Conservation (phyloP, 2,888 invertebrate genomes). For the Latrodectus elegans region DNA sequence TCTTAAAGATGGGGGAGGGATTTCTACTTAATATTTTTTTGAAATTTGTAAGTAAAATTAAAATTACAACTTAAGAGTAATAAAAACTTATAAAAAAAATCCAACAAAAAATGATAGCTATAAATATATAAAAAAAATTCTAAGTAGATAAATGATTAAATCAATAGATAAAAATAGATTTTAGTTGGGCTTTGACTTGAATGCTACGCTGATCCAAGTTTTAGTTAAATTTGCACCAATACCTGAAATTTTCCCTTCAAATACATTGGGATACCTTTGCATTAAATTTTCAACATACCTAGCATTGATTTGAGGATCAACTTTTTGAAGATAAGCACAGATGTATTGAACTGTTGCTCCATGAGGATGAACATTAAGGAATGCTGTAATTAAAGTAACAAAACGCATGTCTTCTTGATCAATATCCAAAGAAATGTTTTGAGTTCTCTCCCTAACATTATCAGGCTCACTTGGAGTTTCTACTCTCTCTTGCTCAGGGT, state of each 20-base stretch:
- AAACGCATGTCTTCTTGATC: slow-evolving; percentile 73
- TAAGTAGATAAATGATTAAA: no score
- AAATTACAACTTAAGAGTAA: no score
- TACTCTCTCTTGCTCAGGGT: background rate
- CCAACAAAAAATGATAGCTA: no score
- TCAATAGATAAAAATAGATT: background rate
- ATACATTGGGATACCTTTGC: slow-evolving; percentile 86
- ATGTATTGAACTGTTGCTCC: slow-evolving; percentile 93
- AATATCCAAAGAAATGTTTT: no score
- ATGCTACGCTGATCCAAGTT: slow-evolving; percentile 90
- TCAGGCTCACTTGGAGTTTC: slow-evolving; percentile 20
- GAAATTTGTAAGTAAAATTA: no score
- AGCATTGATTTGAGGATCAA: slow-evolving; percentile 83
- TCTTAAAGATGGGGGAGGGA: no score
- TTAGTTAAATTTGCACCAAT: slow-evolving; percentile 90
- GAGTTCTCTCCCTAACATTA: no score
- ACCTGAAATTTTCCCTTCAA: slow-evolving; percentile 85
- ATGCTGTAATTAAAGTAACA: slow-evolving; percentile 84
- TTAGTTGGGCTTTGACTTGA: slow-evolving; percentile 73
- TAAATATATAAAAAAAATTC: no score
- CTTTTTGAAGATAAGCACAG: slow-evolving; percentile 90
- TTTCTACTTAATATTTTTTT: no score
- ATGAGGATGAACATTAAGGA: slow-evolving; percentile 92
- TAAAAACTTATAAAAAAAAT: no score
- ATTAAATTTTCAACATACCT: slow-evolving; percentile 85